Evolutionary conservation across 2,888 invertebrate genomes (phyloP).

Genomic region (Baronia brevicornis): DNA sequence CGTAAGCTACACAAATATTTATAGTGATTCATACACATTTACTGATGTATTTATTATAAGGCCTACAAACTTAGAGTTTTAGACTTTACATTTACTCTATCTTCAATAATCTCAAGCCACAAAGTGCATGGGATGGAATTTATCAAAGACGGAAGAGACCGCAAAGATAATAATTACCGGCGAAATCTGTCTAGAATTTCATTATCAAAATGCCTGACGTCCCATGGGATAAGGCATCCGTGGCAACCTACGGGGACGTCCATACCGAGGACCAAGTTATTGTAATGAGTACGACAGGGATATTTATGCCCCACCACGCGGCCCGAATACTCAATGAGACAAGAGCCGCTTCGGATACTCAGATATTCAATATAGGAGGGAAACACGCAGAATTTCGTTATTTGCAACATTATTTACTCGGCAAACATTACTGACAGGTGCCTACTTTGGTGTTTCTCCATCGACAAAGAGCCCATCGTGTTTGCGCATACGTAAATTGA

Average conservation of each 20-base stretch:
- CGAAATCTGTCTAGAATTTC: slow-evolving; percentile 54
- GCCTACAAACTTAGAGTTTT: no score
- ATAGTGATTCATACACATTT: no score
- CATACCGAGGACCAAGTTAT: slow-evolving; percentile 54
- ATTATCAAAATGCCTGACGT: slow-evolving; percentile 61
- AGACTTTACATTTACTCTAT: no score
- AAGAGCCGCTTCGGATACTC: slow-evolving; percentile 34
- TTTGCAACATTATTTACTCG: slow-evolving; percentile 45
- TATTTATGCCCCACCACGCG: slow-evolving; percentile 68
- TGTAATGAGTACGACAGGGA: slow-evolving; percentile 71
- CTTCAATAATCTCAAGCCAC: neutral
- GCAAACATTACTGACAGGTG: slow-evolving; percentile 57
- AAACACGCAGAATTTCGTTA: slow-evolving; percentile 32
- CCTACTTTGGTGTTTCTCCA: slow-evolving; percentile 38
- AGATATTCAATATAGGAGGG: slow-evolving; percentile 43
- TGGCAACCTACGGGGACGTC: slow-evolving; percentile 51
- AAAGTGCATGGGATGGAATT: slow-evolving; percentile 6
- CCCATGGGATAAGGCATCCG: slow-evolving; percentile 56
- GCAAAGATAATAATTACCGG: slow-evolving; percentile 42
- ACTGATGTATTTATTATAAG: no score
- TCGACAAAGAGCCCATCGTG: slow-evolving; percentile 38
- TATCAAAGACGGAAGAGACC: slow-evolving; percentile 10
- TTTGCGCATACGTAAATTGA: slow-evolving; percentile 41
- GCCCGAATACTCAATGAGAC: slow-evolving; percentile 63
- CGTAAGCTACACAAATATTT: no score